Evolutionary conservation across 2,113 vertebrate genomes (phyloP), one percentile per base, ranked within the genome.

Genomic region (Macquaria ambigua): DNA sequence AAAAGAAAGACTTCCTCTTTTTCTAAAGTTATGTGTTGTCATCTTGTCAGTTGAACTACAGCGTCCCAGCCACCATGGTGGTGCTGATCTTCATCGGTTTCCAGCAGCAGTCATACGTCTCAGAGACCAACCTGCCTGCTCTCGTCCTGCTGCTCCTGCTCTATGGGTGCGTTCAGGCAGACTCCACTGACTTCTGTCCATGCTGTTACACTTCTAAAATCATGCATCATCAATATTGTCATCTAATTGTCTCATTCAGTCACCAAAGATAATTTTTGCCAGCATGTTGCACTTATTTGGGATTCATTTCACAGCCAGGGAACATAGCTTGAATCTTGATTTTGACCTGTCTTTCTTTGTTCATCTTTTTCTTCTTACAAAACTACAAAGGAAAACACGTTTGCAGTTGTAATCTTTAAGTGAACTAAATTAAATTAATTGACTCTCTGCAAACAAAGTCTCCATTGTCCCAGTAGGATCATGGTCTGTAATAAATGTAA

Each of bases 71-170:
- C 68, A 89, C 90, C 31, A 92, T 97, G 89, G 96, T 97, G 82
- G 94, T 96, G 28, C 66, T 96, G 74, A 97, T 97, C 87, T 96
- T 97, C 90, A 91, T 97, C 34, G 4, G 94, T 69, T 97, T 97
- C 88, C 96, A 97, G 90, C 95, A 96, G 85, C 84, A 96, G 90
- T 90, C 96, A 0, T 97, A 97, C 7, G 96, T 97, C 20, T 96
- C 96, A 6, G 92, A 94, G 61, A 94, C 91, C 61, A 97, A 97
- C 91, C 92, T 97, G 34, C 96, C 96, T 0, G 96, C 96, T 18
- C 94, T 97, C 10, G 43, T 96, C 78, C 90, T 97, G 56, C 92
- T 97, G 25, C 95, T 97, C 4, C 80, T 97, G 53, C 48, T 97
- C n/a, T 97, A 97, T 50, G 96, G 96, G 96, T 96, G 71, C 56